phyloP scores from a whole-genome alignment of 2,797 vertebrate species.

The Neomorphus geoffroyi region DNA sequence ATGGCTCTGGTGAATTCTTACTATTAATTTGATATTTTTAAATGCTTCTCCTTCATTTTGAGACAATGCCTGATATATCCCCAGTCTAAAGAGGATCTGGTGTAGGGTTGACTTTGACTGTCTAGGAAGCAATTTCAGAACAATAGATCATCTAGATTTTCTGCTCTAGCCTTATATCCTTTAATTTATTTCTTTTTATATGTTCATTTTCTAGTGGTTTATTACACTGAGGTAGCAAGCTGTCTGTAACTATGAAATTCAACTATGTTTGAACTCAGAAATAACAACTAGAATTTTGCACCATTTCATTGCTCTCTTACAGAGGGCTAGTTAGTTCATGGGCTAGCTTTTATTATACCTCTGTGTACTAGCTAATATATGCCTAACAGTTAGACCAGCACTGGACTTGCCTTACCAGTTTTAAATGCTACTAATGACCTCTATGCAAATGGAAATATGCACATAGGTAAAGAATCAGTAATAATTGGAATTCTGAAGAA shows the following conservation, averaged over 20 bases:
- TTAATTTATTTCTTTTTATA: background rate
- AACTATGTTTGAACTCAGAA: background rate
- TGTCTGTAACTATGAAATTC: background rate
- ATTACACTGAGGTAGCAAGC: background rate
- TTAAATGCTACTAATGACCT: background rate
- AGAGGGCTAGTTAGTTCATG: background rate
- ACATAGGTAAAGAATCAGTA: background rate
- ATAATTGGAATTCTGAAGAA: background rate
- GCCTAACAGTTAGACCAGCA: background rate
- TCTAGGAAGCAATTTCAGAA: background rate
- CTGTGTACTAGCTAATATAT: accelerated
- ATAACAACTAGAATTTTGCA: background rate
- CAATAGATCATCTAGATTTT: background rate
- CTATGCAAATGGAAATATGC: background rate
- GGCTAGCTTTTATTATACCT: background rate
- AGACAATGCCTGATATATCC: background rate
- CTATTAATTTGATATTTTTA: background rate
- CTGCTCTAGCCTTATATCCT: background rate
- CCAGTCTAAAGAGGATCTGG: background rate
- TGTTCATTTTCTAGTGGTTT: background rate
- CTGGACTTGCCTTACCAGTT: background rate
- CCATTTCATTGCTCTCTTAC: background rate
- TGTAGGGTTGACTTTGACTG: background rate
- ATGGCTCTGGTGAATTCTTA: background rate
- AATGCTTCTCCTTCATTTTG: background rate